Conservation (phyloP, 2,797 vertebrate genomes). For the Sphenopsis melanotis region DNA sequence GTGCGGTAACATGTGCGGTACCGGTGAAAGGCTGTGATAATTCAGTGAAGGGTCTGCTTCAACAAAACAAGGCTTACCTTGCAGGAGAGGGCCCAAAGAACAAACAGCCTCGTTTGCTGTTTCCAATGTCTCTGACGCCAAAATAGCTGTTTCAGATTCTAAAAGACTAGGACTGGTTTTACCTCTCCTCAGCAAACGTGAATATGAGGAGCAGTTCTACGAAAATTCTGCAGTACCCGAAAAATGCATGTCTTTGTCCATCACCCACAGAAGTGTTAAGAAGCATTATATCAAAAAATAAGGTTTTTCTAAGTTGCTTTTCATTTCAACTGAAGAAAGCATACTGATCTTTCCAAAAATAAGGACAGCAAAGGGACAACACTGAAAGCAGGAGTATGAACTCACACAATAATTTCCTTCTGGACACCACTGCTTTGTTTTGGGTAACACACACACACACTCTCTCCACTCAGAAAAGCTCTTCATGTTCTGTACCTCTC, state of each 20-base stretch:
- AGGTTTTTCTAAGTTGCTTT: neutral
- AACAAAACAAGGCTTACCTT: neutral
- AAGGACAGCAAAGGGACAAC: neutral
- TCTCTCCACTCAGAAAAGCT: neutral
- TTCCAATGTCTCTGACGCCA: neutral
- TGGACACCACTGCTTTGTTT: neutral
- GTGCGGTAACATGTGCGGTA: fast-evolving
- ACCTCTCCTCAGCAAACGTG: neutral
- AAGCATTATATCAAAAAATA: neutral
- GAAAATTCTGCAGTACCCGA: neutral
- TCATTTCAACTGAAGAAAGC: neutral
- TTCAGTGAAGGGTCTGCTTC: neutral
- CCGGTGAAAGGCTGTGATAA: neutral
- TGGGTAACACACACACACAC: neutral
- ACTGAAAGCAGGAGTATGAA: neutral
- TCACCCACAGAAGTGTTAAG: neutral
- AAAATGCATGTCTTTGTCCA: neutral
- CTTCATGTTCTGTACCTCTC: neutral
- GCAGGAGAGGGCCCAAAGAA: neutral
- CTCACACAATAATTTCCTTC: fast-evolving
- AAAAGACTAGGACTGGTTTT: neutral
- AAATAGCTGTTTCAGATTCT: neutral
- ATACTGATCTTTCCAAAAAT: neutral
- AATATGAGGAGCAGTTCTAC: neutral
- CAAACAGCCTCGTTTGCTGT: neutral